Evolutionary conservation across 1,140 invertebrate genomes (phyloP).

Genomic region (Daktulosphaira vitifoliae): DNA sequence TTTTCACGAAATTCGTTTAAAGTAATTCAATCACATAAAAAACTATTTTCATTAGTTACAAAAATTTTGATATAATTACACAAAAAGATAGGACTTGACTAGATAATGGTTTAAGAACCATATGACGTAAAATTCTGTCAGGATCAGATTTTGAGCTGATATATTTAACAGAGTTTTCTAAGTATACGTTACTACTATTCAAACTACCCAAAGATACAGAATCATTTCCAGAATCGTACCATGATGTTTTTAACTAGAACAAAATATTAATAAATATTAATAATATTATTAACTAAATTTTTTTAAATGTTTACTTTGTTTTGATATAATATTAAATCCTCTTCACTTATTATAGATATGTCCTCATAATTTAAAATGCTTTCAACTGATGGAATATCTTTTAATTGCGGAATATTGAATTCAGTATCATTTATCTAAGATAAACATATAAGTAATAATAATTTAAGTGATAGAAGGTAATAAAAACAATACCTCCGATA

Average conservation of each 20-base stretch:
- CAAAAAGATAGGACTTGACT: constrained; percentile 71
- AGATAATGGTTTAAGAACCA: constrained; percentile 74
- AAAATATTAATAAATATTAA: background rate
- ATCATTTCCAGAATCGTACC: constrained; percentile 35
- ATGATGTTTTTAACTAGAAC: constrained; percentile 18
- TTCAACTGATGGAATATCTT: constrained; percentile 69
- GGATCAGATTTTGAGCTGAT: constrained; percentile 36
- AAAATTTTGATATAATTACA: no score
- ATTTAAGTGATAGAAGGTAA: background rate
- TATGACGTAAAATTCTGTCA: constrained; percentile 68
- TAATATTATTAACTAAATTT: constrained; percentile 39
- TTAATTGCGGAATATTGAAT: constrained; percentile 70
- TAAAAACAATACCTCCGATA: constrained; percentile 9
- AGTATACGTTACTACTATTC: constrained; percentile 36
- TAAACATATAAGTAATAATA: background rate
- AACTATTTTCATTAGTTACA: no score
- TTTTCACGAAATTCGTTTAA: no score
- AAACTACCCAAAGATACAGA: constrained; percentile 42
- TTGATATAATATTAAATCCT: constrained; percentile 43
- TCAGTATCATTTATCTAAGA: constrained; percentile 67
- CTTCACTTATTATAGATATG: constrained; percentile 51
- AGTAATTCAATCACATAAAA: no score
- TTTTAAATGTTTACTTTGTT: constrained; percentile 43
- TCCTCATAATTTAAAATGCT: constrained; percentile 73
- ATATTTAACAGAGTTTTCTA: background rate